A percentile compares a stretch with the other conserved stretches of the same genome.
Conservation (phyloP, 2,888 invertebrate genomes). For the Thecocarcelia acutangulata region DNA sequence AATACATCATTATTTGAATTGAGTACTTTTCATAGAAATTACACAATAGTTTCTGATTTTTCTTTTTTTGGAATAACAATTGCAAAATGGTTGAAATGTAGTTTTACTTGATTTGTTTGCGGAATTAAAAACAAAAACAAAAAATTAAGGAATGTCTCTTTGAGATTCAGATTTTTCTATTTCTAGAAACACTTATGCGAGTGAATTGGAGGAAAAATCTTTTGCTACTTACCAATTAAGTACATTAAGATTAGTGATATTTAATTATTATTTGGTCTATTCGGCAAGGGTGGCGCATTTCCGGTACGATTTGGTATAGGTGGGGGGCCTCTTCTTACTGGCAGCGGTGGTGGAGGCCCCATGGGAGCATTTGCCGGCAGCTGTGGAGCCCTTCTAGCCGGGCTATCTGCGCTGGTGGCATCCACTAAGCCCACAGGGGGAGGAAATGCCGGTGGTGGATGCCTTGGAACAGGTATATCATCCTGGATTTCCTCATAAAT, state of each 20-base stretch:
- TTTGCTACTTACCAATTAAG: constrained; percentile 67
- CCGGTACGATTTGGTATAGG: constrained; percentile 81
- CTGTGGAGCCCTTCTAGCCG: constrained; percentile 60
- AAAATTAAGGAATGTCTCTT: constrained; percentile 44
- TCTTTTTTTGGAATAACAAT: constrained; percentile 56
- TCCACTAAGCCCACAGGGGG: constrained; percentile 80
- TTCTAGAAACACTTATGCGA: neutral
- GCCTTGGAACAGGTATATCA: constrained; percentile 82
- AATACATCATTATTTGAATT: constrained; percentile 32
- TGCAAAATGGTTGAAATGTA: constrained; percentile 29
- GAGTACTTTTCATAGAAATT: constrained; percentile 19
- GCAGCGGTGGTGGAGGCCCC: constrained; percentile 84
- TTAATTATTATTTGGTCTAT: constrained; percentile 79
- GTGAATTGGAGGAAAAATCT: neutral
- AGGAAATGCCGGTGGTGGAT: constrained; percentile 85
- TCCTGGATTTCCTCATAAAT: constrained; percentile 84
- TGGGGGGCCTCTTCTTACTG: constrained; percentile 82
- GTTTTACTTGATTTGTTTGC: constrained; percentile 19
- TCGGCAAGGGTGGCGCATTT: constrained; percentile 80
- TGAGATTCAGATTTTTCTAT: neutral
- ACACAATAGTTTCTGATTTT: constrained; percentile 9
- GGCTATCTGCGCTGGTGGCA: constrained; percentile 70
- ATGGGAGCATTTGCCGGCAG: constrained; percentile 78
- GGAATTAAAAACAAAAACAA: neutral
- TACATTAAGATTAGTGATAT: constrained; percentile 52